Conservation (phyloP, 2,888 invertebrate species). For the Ornithoptera alexandrae region DNA sequence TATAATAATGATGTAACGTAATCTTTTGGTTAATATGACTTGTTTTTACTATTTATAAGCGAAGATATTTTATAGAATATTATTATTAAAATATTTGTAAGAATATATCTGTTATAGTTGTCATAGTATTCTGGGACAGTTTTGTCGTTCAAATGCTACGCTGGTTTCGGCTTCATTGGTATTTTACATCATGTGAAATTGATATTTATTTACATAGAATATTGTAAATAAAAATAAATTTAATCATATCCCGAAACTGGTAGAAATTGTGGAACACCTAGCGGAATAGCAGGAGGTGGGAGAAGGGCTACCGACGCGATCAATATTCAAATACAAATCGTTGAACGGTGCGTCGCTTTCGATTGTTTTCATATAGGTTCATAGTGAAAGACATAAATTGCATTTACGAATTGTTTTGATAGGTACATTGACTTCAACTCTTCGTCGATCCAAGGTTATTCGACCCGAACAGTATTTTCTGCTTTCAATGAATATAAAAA, state of each 20-base stretch:
- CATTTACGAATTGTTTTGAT: conserved; percentile 3
- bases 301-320: conserved; percentile 40
- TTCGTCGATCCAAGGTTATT: not conserved
- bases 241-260: not conserved
- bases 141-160: too few species aligned
- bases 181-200: too few species aligned
- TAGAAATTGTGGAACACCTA: conserved; percentile 14
- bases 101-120: too few species aligned
- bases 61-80: not conserved
- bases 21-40: not conserved
- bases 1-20: not conserved
- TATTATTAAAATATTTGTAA: too few species aligned
- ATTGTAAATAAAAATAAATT: too few species aligned
- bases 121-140: too few species aligned
- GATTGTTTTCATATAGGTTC: conserved; percentile 18
- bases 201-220: too few species aligned
- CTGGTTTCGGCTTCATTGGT: too few species aligned
- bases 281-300: conserved; percentile 32
- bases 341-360: conserved; percentile 44
- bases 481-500: not conserved
- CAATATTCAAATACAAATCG: conserved; percentile 54
- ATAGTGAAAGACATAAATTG: conserved; percentile 8
- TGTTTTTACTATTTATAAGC: not conserved
- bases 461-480: not conserved
- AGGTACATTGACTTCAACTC: not conserved